Conservation (phyloP, 2,113 vertebrate genomes). For the Nestor notabilis region DNA sequence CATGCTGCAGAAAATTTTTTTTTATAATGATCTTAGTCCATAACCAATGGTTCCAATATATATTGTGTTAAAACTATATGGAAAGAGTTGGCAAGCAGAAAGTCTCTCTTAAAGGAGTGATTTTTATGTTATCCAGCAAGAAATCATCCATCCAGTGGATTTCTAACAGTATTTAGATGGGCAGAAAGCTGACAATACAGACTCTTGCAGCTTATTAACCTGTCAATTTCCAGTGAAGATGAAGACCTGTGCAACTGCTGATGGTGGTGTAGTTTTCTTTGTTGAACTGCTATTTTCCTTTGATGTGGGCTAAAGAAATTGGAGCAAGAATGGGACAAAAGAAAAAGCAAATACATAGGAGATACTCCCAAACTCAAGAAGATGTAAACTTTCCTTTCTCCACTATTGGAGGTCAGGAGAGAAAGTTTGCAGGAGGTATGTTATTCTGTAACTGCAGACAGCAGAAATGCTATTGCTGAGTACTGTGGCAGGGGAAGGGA, state of each 20-base stretch:
- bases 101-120: background rate
- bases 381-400: background rate
- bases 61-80: background rate
- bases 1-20: conserved; percentile 42
- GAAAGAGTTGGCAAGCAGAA: background rate
- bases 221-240: background rate
- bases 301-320: background rate
- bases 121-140: background rate
- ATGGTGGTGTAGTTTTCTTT: background rate
- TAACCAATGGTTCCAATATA: background rate
- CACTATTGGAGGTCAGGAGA: background rate
- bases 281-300: background rate
- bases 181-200: background rate
- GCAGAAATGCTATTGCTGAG: background rate
- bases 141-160: background rate
- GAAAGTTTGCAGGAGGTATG: background rate
- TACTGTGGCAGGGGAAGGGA: background rate
- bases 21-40: conserved; percentile 16
- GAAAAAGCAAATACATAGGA: background rate
- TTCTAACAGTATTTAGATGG: background rate
- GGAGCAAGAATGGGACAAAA: background rate
- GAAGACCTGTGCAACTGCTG: background rate
- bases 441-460: background rate
- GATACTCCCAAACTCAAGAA: background rate
- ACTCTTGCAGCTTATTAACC: background rate